Evolutionary conservation across 1,140 invertebrate species (phyloP).

Genomic region (Druon quercuslanigerum): DNA sequence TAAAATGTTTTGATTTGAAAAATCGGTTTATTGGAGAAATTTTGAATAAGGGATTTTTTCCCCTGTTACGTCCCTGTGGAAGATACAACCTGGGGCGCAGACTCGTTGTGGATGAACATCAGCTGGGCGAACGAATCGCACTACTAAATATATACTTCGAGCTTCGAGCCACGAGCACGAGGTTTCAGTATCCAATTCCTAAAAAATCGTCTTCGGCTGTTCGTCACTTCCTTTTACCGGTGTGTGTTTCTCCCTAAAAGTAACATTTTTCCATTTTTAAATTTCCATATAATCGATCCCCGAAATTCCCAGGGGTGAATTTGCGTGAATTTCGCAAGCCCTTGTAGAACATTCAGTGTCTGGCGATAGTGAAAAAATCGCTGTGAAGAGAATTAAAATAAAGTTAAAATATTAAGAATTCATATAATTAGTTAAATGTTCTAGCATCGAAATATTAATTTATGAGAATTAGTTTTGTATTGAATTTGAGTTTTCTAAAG

Average conservation of each 20-base stretch:
- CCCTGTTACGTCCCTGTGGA: constrained; percentile 41
- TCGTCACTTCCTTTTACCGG: not conserved
- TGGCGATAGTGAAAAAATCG: not conserved
- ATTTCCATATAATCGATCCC: not conserved
- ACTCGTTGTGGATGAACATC: constrained; percentile 42
- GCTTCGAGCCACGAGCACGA: constrained; percentile 46
- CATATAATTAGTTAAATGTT: too few relatives aligned
- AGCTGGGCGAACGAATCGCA: constrained; percentile 39
- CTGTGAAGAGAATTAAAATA: not conserved
- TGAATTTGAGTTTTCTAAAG: too few relatives aligned
- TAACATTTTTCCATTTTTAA: not conserved
- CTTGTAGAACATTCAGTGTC: not conserved
- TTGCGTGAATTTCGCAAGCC: constrained; percentile 15
- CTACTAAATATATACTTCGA: constrained; percentile 52
- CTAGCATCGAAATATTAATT: too few relatives aligned
- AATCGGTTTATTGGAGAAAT: too few relatives aligned
- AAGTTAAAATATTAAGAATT: not conserved
- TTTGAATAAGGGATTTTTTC: too few relatives aligned
- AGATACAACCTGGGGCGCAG: constrained; percentile 42
- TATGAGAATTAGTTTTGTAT: too few relatives aligned
- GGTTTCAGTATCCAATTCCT: constrained; percentile 41
- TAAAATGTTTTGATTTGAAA: too few relatives aligned
- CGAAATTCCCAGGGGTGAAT: not conserved
- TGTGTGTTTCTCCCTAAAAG: not conserved
- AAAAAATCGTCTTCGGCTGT: constrained; percentile 40